Percentiles rank a stretch among this genome's conserved stretches.
These are phyloP conservation scores for Polydrusus cervinus DNA, from an alignment of 2,888 invertebrate species.

Conservation along the genomic window DNA sequence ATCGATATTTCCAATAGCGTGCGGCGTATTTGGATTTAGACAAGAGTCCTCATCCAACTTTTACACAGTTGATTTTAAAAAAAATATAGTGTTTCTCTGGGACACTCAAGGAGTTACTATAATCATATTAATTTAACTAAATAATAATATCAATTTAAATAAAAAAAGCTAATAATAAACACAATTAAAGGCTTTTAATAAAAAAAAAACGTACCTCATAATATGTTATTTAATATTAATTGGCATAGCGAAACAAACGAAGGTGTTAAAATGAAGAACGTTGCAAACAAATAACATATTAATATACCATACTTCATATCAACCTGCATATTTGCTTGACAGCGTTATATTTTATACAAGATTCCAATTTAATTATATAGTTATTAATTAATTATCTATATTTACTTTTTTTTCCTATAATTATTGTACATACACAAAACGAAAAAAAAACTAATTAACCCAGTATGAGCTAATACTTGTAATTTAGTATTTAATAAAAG, in stretches of 20 bases:
- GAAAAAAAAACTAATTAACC: no score
- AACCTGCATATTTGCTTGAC: conserved; percentile 14
- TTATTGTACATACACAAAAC: no score
- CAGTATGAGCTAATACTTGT: no score
- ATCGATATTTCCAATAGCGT: no score
- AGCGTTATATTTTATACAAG: not conserved
- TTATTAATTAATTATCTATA: not conserved
- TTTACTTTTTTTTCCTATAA: not conserved
- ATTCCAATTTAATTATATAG: not conserved
- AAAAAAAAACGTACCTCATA: not conserved
- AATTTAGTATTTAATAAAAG: no score
- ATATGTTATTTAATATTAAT: not conserved
- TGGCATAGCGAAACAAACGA: not conserved
- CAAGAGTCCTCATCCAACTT: no score
- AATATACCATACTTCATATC: not conserved
- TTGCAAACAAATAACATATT: not conserved
- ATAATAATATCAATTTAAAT: not conserved
- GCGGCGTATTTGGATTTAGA: no score
- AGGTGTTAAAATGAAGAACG: not conserved
- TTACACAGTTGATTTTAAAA: no score
- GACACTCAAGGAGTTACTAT: no score
- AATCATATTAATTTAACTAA: not conserved
- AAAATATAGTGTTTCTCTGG: no score
- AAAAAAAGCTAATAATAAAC: not conserved
- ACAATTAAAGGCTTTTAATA: not conserved